These are phyloP conservation scores for Orthonyx spaldingii DNA, from an alignment of 2,113 vertebrate species.

Conservation along the genomic window DNA sequence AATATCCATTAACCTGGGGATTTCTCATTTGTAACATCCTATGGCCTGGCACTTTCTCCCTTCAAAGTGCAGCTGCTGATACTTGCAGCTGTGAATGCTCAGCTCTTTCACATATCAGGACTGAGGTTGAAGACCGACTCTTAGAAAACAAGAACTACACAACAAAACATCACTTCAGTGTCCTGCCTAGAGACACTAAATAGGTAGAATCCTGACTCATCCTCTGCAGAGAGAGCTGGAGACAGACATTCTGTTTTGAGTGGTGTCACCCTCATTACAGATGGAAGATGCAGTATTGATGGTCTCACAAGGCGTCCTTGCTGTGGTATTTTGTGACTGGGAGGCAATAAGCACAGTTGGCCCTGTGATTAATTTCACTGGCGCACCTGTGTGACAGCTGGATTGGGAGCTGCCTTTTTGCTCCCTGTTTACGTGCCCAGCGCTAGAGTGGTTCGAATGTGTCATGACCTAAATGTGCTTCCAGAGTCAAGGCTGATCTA, in stretches of 20 bases:
- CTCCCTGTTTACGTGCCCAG: background rate
- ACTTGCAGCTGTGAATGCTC: background rate
- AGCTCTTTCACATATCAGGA: background rate
- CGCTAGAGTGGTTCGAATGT: background rate
- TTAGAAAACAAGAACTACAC: background rate
- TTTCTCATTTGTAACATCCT: background rate
- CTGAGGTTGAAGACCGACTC: background rate
- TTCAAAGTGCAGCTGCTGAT: background rate
- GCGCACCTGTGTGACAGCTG: background rate
- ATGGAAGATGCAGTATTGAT: background rate
- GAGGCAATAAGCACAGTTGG: background rate
- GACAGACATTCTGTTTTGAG: background rate
- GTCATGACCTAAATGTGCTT: background rate
- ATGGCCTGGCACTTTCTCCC: background rate
- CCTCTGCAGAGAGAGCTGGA: background rate
- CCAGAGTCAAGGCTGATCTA: slow-evolving; percentile 1
- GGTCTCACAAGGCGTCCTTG: background rate
- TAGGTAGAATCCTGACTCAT: background rate
- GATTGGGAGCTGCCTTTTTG: slow-evolving; percentile 5
- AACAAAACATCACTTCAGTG: background rate
- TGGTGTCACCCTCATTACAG: background rate
- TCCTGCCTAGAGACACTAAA: background rate
- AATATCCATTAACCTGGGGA: background rate
- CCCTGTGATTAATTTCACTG: slow-evolving; percentile 3
- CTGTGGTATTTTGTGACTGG: background rate